Percentiles rank a stretch among this genome's conserved stretches.
Conservation (phyloP, 2,888 invertebrate genomes). For the Lagria hirta region DNA sequence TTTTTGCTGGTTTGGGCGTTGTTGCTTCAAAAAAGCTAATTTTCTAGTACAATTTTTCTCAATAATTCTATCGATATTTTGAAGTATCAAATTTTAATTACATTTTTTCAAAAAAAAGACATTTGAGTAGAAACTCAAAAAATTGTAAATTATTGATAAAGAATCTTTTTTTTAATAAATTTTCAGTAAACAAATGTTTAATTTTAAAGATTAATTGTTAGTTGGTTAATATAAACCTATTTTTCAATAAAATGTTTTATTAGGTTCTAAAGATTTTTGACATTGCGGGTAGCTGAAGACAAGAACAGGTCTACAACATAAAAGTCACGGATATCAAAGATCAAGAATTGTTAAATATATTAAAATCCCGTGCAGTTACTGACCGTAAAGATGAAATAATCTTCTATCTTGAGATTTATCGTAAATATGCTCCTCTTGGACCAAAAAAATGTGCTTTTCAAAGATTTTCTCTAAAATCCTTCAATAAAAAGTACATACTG, state of each 20-base stretch:
- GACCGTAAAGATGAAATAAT: slow-evolving; percentile 3
- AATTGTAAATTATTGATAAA: too few relatives aligned
- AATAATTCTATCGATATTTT: too few relatives aligned
- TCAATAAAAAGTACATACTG: not conserved
- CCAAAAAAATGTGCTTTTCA: slow-evolving; percentile 1
- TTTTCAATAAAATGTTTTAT: slow-evolving; percentile 5
- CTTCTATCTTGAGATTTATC: slow-evolving; percentile 4
- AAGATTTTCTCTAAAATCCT: slow-evolving; percentile 1
- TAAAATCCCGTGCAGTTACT: slow-evolving; percentile 2
- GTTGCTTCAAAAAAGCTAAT: too few relatives aligned
- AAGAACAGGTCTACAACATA: slow-evolving; percentile 2
- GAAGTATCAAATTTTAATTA: too few relatives aligned
- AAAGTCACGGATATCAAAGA: slow-evolving; percentile 3
- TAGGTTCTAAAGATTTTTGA: slow-evolving; percentile 1
- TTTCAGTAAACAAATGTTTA: too few relatives aligned
- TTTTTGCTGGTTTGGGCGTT: too few relatives aligned
- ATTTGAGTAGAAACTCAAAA: too few relatives aligned
- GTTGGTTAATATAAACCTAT: not conserved
- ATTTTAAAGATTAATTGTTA: too few relatives aligned
- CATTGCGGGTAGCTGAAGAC: slow-evolving; percentile 2
- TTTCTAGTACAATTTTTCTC: too few relatives aligned
- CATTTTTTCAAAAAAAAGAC: too few relatives aligned
- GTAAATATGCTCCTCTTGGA: slow-evolving; percentile 2
- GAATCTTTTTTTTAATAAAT: too few relatives aligned
- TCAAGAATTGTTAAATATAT: slow-evolving; percentile 4